A percentile compares a stretch with the other conserved stretches of the same genome.
Evolutionary conservation across 2,888 invertebrate genomes (phyloP).

Genomic region (Phortica magna): DNA sequence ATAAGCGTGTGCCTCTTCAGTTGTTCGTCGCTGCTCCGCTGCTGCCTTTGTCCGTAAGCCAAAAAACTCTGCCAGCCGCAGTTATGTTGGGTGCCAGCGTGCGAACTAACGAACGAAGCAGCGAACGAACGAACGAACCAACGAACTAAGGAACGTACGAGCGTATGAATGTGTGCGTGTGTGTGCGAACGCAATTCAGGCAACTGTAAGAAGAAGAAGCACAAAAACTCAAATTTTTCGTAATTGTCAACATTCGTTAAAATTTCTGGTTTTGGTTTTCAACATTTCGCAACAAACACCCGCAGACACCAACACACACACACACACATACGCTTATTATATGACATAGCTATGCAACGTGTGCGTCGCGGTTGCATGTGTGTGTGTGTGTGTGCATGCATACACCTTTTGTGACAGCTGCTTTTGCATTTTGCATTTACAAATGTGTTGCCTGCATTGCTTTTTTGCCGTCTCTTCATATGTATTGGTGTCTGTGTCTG

Average conservation of each 20-base stretch:
- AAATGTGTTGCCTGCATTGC: not conserved
- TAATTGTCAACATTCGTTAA: conserved; percentile 70
- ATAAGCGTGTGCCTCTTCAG: not conserved
- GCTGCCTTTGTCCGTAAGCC: not conserved
- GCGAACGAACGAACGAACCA: not conserved
- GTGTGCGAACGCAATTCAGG: not conserved
- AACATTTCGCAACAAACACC: conserved; percentile 22
- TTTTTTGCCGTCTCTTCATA: conserved; percentile 49
- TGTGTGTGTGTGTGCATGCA: conserved; percentile 35
- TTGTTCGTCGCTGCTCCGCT: not conserved
- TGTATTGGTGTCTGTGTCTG: conserved; percentile 43
- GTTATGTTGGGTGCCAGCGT: not conserved
- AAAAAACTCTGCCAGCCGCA: not conserved
- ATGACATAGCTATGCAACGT: conserved; percentile 54
- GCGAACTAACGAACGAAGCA: not conserved
- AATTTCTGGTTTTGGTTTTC: conserved; percentile 56
- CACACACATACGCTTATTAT: conserved; percentile 46
- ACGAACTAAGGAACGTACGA: not conserved
- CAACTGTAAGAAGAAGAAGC: conserved; percentile 47
- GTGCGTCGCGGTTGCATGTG: conserved; percentile 44
- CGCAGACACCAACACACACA: conserved; percentile 25
- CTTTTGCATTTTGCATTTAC: not conserved
- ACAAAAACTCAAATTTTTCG: conserved; percentile 65
- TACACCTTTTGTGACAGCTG: conserved; percentile 5
- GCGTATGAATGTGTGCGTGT: not conserved